Percentiles rank a stretch among this genome's conserved stretches.
Conservation (phyloP, 2,113 vertebrate genomes). For the Phasianus colchicus region DNA sequence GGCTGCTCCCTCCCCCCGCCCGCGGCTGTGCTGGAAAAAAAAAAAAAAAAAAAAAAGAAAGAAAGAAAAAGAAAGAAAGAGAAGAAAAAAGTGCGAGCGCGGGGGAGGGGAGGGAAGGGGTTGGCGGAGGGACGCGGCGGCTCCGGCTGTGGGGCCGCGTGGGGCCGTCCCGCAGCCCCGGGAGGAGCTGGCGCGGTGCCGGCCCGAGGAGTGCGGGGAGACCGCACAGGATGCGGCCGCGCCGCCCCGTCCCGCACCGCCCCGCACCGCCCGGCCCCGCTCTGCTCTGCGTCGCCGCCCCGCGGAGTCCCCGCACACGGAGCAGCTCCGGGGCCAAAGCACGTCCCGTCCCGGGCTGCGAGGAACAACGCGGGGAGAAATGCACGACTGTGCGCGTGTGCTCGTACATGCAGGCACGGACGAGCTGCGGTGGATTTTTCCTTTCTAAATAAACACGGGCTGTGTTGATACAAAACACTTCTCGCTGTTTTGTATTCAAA, state of each 20-base stretch:
- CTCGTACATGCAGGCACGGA: no score
- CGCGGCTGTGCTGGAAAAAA: not conserved
- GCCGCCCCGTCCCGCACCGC: not conserved
- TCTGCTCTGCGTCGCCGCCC: no score
- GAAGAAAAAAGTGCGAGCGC: not conserved
- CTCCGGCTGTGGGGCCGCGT: not conserved
- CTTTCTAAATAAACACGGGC: not conserved
- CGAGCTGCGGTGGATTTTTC: fast-evolving
- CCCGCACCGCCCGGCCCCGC: not conserved
- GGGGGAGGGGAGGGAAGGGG: not conserved
- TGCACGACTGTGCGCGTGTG: no score
- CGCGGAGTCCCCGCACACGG: not conserved
- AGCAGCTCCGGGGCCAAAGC: not conserved
- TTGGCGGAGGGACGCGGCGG: not conserved
- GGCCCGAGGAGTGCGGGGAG: no score
- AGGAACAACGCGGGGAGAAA: not conserved
- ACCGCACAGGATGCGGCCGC: not conserved
- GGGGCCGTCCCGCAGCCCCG: not conserved
- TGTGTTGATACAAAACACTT: not conserved
- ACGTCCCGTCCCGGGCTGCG: not conserved
- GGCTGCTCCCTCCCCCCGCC: not conserved
- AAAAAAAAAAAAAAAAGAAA: not conserved
- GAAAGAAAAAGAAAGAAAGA: no score
- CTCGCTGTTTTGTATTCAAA: fast-evolving
- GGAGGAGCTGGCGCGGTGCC: no score